Evolutionary conservation across 2,888 invertebrate species (phyloP).

Genomic region (Lasioglossum morio): DNA sequence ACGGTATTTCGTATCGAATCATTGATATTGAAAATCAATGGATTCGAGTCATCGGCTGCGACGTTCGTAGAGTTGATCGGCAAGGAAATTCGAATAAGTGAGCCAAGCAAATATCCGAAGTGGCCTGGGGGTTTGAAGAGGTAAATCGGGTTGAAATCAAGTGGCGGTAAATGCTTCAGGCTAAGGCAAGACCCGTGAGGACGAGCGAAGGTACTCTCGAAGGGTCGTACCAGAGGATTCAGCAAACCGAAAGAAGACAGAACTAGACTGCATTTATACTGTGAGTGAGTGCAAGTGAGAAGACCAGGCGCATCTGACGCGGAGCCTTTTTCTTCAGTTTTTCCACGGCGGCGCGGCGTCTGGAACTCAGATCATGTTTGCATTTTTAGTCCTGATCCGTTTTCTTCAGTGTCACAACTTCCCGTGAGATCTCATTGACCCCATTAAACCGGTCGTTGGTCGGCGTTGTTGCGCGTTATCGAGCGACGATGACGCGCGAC

Average conservation of each 20-base stretch:
- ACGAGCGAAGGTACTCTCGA: slow-evolving; percentile 49
- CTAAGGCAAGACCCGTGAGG: slow-evolving; percentile 61
- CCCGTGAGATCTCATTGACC: slow-evolving; percentile 67
- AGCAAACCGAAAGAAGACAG: slow-evolving; percentile 35
- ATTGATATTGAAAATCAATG: not conserved
- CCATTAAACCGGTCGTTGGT: slow-evolving; percentile 60
- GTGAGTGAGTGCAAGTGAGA: slow-evolving; percentile 38
- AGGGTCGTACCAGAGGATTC: slow-evolving; percentile 36
- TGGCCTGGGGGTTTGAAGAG: slow-evolving; percentile 67
- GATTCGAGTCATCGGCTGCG: slow-evolving; percentile 27
- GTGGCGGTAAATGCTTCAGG: slow-evolving; percentile 79
- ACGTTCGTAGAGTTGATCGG: slow-evolving; percentile 47
- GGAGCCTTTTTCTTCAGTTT: slow-evolving; percentile 62
- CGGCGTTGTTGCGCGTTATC: slow-evolving; percentile 45
- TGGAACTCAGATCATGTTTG: slow-evolving; percentile 72
- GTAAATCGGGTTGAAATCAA: slow-evolving; percentile 80
- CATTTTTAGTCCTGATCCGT: slow-evolving; percentile 76
- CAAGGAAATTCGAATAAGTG: slow-evolving; percentile 73
- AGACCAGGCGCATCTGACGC: not conserved
- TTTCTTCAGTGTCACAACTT: slow-evolving; percentile 63
- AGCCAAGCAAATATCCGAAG: slow-evolving; percentile 80
- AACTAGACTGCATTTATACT: slow-evolving; percentile 22
- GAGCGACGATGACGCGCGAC: slow-evolving; percentile 38
- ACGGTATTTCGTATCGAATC: not conserved
- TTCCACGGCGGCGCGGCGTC: slow-evolving; percentile 55